phyloP scores from a whole-genome alignment of 2,797 vertebrate species.

The Pantherophis alleghaniensis region DNA sequence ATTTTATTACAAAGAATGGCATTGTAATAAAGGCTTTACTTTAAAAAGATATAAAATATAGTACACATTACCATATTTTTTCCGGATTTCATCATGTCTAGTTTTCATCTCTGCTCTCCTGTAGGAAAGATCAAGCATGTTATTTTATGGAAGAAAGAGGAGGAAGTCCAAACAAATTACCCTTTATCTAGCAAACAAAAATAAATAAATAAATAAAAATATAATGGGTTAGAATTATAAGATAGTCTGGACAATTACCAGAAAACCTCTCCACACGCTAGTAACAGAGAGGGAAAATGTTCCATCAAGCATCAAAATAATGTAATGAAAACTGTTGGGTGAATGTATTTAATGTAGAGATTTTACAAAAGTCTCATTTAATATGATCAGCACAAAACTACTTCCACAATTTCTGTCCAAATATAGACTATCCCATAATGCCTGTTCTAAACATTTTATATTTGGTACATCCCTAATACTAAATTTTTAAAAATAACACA shows the following conservation, averaged over 20 bases:
- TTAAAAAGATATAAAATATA: neutral
- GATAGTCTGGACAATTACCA: neutral
- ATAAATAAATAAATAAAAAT: neutral
- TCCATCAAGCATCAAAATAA: neutral
- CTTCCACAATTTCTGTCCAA: neutral
- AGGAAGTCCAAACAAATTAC: neutral
- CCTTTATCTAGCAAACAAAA: neutral
- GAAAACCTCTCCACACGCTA: neutral
- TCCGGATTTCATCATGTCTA: slow-evolving; percentile 91
- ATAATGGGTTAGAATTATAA: neutral
- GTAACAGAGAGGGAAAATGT: neutral
- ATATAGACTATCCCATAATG: neutral
- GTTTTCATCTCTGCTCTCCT: slow-evolving; percentile 92
- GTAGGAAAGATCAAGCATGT: slow-evolving; percentile 31
- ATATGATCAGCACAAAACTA: neutral
- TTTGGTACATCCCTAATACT: neutral
- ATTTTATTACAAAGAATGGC: neutral
- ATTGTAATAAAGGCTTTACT: neutral
- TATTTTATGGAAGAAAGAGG: neutral
- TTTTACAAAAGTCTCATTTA: neutral
- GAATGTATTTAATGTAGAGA: neutral
- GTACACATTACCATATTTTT: slow-evolving; percentile 85
- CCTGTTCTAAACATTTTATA: neutral
- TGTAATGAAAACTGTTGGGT: neutral
- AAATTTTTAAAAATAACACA: neutral